Evolutionary conservation across 2,113 vertebrate species (phyloP).

Genomic region (Edolisoma coerulescens): DNA sequence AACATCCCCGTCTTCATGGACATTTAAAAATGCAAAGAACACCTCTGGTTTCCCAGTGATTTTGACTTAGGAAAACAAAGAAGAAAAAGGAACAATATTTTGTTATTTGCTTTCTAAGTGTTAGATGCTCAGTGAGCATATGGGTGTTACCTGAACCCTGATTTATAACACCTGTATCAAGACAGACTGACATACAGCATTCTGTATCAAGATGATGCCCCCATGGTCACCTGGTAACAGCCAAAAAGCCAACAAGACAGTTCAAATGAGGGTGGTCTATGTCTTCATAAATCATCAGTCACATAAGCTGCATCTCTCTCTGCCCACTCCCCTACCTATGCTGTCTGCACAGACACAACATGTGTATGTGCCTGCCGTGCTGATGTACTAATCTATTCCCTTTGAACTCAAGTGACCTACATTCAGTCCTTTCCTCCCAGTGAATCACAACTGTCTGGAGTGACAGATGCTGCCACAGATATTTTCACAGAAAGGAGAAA

Average conservation of each 20-base stretch:
- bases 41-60: not conserved
- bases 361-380: not conserved
- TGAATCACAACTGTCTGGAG: slow-evolving; percentile 16
- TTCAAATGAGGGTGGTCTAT: not conserved
- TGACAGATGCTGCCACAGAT: slow-evolving; percentile 3
- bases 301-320: not conserved
- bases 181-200: not conserved
- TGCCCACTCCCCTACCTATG: not conserved
- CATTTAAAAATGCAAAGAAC: not conserved
- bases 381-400: not conserved
- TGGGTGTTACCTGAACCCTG: not conserved
- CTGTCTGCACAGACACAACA: not conserved
- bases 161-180: not conserved
- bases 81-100: not conserved
- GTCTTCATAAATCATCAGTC: not conserved
- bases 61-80: not conserved
- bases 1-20: not conserved
- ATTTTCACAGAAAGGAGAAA: not conserved
- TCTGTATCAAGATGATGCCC: not conserved
- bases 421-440: slow-evolving; percentile 2
- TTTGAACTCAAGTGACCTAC: slow-evolving; percentile 27
- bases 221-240: not conserved
- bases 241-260: not conserved
- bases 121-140: not conserved
- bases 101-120: not conserved